Evolutionary conservation across 2,797 vertebrate species (phyloP).

Genomic region (Anabas testudineus): DNA sequence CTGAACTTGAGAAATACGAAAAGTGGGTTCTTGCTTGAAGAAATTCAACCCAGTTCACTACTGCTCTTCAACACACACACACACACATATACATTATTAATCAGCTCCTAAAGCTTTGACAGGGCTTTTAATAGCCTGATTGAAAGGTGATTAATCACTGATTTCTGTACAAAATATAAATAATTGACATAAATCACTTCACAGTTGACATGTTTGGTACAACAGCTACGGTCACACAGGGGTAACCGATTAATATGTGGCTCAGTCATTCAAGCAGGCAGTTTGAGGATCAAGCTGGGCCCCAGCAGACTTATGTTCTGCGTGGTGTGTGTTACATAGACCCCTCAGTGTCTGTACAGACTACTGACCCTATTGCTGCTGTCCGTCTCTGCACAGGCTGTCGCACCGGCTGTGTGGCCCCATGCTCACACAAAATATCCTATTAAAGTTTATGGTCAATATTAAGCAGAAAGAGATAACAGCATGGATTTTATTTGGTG

Average conservation of each 20-base stretch:
- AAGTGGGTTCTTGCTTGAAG: constrained; percentile 35
- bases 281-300: constrained; percentile 60
- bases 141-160: constrained; percentile 66
- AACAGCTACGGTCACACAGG: constrained; percentile 49
- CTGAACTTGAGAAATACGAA: constrained; percentile 28
- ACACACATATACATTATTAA: constrained; percentile 2
- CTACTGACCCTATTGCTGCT: constrained; percentile 73
- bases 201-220: constrained; percentile 60
- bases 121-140: constrained; percentile 60
- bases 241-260: constrained; percentile 71
- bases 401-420: constrained; percentile 55
- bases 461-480: constrained; percentile 68
- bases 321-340: constrained; percentile 78
- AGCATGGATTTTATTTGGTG: constrained; percentile 50
- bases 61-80: constrained; percentile 29
- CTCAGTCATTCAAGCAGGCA: constrained; percentile 60
- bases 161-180: constrained; percentile 48
- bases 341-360: constrained; percentile 69
- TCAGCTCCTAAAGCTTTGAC: constrained; percentile 44
- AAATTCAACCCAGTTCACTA: constrained; percentile 57
- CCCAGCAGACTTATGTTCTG: constrained; percentile 66
- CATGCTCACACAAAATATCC: constrained; percentile 51
- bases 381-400: constrained; percentile 31
- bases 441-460: constrained; percentile 66
- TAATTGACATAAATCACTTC: constrained; percentile 57